These are phyloP conservation scores for Solenopsis fugax DNA, from an alignment of 1,140 invertebrate species.

Conservation along the genomic window DNA sequence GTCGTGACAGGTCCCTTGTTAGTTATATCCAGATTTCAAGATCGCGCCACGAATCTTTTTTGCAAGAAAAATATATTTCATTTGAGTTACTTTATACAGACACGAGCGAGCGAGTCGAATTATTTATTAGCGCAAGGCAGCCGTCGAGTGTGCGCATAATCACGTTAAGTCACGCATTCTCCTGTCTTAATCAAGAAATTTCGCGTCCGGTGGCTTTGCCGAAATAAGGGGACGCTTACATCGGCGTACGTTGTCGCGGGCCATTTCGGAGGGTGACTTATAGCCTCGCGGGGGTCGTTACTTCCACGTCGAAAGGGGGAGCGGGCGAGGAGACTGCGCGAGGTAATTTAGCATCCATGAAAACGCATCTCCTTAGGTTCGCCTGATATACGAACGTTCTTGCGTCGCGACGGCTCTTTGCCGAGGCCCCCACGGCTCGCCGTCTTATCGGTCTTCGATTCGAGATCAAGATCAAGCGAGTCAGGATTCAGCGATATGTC, in stretches of 20 bases:
- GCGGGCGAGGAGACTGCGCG: slow-evolving; percentile 66
- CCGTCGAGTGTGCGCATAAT: slow-evolving; percentile 39
- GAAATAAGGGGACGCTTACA: slow-evolving; percentile 1
- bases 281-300: slow-evolving; percentile 77
- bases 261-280: slow-evolving; percentile 80
- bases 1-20: too few relatives aligned
- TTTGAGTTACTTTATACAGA: not conserved
- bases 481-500: not conserved
- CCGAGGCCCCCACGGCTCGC: not conserved
- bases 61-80: not conserved
- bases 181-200: slow-evolving; percentile 84
- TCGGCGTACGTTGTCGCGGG: slow-evolving; percentile 73
- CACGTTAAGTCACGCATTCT: slow-evolving; percentile 76
- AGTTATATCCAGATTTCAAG: not conserved
- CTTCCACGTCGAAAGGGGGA: slow-evolving; percentile 63
- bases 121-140: not conserved
- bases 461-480: not conserved
- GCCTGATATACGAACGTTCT: slow-evolving; percentile 42
- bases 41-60: not conserved
- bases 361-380: slow-evolving; percentile 59
- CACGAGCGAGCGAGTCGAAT: not conserved
- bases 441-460: slow-evolving; percentile 30
- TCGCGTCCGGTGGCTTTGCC: slow-evolving; percentile 61
- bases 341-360: slow-evolving; percentile 61
- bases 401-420: not conserved